Conservation (phyloP, 2,888 invertebrate species). For the Drosophila neonasuta region DNA sequence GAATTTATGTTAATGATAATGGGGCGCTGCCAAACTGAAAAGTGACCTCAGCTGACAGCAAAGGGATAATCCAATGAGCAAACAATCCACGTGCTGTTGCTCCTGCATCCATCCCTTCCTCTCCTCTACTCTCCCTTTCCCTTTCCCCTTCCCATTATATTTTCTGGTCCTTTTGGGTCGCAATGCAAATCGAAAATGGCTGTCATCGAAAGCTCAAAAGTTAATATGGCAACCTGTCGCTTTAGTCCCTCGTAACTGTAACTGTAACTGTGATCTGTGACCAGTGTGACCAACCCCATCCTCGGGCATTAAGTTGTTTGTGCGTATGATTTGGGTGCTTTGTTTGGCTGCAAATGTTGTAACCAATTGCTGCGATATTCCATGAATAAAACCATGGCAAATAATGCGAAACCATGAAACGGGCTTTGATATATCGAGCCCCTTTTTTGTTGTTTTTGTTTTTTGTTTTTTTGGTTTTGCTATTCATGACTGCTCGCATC, state of each 20-base stretch:
- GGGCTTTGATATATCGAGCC: neutral
- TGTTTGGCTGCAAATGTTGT: slow-evolving; percentile 32
- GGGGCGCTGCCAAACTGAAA: slow-evolving; percentile 49
- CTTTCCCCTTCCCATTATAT: neutral
- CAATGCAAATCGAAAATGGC: slow-evolving; percentile 56
- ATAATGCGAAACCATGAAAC: slow-evolving; percentile 49
- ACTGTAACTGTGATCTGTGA: neutral
- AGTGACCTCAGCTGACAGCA: slow-evolving; percentile 75
- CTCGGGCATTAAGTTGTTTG: slow-evolving; percentile 24
- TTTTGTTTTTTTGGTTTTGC: neutral
- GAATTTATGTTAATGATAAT: slow-evolving; percentile 51
- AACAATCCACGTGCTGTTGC: slow-evolving; percentile 58
- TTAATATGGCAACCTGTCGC: slow-evolving; percentile 54
- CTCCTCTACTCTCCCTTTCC: neutral
- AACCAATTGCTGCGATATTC: slow-evolving; percentile 42
- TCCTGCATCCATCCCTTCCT: slow-evolving; percentile 6
- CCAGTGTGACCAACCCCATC: slow-evolving; percentile 17
- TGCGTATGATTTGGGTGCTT: slow-evolving; percentile 38
- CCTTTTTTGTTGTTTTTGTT: neutral
- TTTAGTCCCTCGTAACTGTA: slow-evolving; percentile 14
- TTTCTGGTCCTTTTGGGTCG: neutral
- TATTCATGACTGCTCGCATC: slow-evolving; percentile 4
- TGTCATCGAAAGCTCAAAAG: slow-evolving; percentile 37
- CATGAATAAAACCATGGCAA: slow-evolving; percentile 59
- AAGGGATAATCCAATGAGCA: slow-evolving; percentile 73